A percentile compares a stretch with the other conserved stretches of the same genome.
These are phyloP conservation scores for Parnassius smintheus DNA, from an alignment of 2,888 invertebrate genomes.

Conservation along the genomic window DNA sequence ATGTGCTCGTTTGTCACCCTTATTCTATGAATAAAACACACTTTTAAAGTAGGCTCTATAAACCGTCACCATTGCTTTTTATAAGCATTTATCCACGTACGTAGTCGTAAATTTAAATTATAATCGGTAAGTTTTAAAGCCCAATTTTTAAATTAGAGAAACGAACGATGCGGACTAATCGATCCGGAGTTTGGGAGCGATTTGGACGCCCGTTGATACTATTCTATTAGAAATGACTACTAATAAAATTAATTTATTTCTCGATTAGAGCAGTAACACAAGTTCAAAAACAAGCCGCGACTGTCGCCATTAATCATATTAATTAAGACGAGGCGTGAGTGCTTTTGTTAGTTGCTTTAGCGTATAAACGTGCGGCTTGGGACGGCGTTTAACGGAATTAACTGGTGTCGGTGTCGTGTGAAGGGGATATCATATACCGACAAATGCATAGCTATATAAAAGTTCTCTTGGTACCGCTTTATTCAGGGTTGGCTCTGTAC, in stretches of 20 bases:
- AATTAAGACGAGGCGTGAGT: slow-evolving; percentile 72
- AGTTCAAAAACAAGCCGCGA: slow-evolving; percentile 73
- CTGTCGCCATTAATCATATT: slow-evolving; percentile 76
- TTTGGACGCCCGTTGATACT: slow-evolving; percentile 41
- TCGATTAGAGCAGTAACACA: slow-evolving; percentile 74
- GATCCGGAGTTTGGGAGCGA: slow-evolving; percentile 50
- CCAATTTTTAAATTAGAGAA: slow-evolving; percentile 74
- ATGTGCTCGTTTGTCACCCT: no score
- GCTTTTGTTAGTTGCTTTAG: slow-evolving; percentile 72
- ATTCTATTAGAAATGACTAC: slow-evolving; percentile 76
- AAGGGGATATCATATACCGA: slow-evolving; percentile 43
- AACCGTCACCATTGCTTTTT: slow-evolving; percentile 60
- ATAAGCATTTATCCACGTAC: slow-evolving; percentile 50
- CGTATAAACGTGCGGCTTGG: slow-evolving; percentile 43
- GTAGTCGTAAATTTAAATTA: slow-evolving; percentile 68
- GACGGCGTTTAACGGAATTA: slow-evolving; percentile 51
- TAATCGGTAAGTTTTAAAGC: slow-evolving; percentile 74
- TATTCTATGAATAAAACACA: no score
- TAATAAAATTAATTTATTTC: slow-evolving; percentile 80
- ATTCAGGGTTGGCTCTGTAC: background rate
- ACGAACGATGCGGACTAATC: slow-evolving; percentile 59
- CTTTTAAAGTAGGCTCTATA: slow-evolving; percentile 60
- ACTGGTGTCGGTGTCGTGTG: slow-evolving; percentile 48
- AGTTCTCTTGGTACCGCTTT: background rate
- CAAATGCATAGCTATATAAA: slow-evolving; percentile 14